Conservation (phyloP, 2,888 invertebrate species). For the Adelognathus sp. region DNA sequence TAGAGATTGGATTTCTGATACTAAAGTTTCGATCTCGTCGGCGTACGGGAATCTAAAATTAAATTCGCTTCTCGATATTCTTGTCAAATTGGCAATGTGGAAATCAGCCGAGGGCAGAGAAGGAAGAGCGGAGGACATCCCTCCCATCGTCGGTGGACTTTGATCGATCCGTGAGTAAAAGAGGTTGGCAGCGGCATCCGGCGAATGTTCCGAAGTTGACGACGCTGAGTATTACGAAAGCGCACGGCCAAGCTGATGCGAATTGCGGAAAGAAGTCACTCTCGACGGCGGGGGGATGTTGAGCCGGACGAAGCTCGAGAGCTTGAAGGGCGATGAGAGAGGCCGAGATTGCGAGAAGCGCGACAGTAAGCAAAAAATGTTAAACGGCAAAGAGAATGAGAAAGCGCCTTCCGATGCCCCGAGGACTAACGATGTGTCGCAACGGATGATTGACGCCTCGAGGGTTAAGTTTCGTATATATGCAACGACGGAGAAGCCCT, state of each 20-base stretch:
- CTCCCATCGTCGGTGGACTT: constrained; percentile 39
- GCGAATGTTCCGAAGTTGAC: constrained; percentile 46
- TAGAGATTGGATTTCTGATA: constrained; percentile 63
- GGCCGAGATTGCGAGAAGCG: constrained; percentile 7
- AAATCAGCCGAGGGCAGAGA: constrained; percentile 29
- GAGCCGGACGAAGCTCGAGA: constrained; percentile 18
- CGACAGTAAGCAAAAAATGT: constrained; percentile 35
- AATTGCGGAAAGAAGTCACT: constrained; percentile 26
- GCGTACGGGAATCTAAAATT: constrained; percentile 57
- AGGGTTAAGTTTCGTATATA: constrained; percentile 37
- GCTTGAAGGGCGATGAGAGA: constrained; percentile 14
- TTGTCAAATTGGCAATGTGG: constrained; percentile 55
- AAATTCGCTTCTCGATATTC: constrained; percentile 62
- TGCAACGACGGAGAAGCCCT: not conserved
- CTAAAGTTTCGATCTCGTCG: constrained; percentile 57
- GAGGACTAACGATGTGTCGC: constrained; percentile 27
- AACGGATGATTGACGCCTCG: constrained; percentile 46
- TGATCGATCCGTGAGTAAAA: constrained; percentile 56
- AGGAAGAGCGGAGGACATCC: not conserved
- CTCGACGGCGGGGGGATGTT: constrained; percentile 29
- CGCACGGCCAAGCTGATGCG: constrained; percentile 4
- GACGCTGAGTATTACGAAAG: constrained; percentile 25
- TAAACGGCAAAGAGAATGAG: constrained; percentile 32
- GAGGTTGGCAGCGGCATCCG: constrained; percentile 40
- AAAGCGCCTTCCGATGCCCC: constrained; percentile 4